phyloP scores from a whole-genome alignment of 1,140 invertebrate species.

The Tetramorium alpestre region DNA sequence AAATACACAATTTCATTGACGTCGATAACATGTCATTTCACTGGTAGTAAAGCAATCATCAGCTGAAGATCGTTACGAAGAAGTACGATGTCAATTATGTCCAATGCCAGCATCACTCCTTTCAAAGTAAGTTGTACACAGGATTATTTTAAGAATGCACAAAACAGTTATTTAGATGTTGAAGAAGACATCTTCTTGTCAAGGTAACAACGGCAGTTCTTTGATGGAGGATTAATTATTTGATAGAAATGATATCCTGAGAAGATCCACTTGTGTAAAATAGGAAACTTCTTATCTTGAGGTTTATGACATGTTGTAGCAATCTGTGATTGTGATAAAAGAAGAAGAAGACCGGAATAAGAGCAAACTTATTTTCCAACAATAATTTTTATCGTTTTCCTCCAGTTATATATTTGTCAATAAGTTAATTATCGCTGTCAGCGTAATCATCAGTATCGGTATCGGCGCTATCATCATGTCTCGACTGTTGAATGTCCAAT shows the following conservation, averaged over 20 bases:
- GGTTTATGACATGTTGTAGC: background rate
- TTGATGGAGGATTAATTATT: background rate
- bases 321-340: background rate
- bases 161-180: background rate
- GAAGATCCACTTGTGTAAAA: background rate
- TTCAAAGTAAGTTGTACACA: background rate
- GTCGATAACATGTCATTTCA: background rate
- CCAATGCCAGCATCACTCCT: background rate
- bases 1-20: background rate
- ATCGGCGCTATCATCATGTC: slow-evolving; percentile 82
- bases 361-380: background rate
- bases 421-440: slow-evolving; percentile 82
- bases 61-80: background rate
- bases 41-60: background rate
- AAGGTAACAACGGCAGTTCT: background rate
- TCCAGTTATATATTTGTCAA: slow-evolving; percentile 12
- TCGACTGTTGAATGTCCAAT: slow-evolving; percentile 35
- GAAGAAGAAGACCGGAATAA: background rate
- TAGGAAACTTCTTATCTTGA: background rate
- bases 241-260: background rate
- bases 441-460: slow-evolving; percentile 85
- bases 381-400: slow-evolving; percentile 17
- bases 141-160: background rate
- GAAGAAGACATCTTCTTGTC: background rate
- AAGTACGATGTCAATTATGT: background rate